Evolutionary conservation across 2,888 invertebrate genomes (phyloP), one percentile per base, ranked within the genome.

Genomic region (Myathropa florea): DNA sequence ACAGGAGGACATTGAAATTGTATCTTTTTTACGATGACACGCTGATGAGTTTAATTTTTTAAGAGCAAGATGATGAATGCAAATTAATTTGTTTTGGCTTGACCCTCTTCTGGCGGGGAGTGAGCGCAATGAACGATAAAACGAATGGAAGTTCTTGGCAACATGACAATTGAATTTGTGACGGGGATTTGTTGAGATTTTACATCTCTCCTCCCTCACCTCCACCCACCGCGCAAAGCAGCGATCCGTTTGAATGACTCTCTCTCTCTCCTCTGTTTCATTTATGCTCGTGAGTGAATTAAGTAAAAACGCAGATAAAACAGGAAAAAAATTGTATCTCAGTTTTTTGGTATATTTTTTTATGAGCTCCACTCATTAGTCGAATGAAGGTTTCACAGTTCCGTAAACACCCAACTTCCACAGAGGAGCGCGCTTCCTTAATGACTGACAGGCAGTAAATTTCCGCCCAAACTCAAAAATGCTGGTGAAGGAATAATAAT

Each of bases 11-110:
- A 72, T 79, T 68, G n/a, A 63, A 71, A 78, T 78, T 68, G 18
- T 60, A 57, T 71, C 76, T 67, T 24, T 76, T 67, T 76, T 68
- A 72, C 36, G 67, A 76, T 57, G 81, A 76, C 75, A 79, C 57
- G 65, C 60, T 76, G 65, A 76, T 63, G 71, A 61, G 30, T 70
- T 68, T 70, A 28, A 60, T n/a, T 67, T 55, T 30, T 68, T 26
- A 65, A 46, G 26, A 63, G 77, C 18, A 23, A 72, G 60, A 71
- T 83, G 79, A 83, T 83, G 73, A 75, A 83, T 83, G 72, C n/a
- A 67, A 78, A 78, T 72, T 78, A 83, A 83, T 83, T 78, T 78
- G 30, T 73, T 73, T 53, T 55, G 30, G 28, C 55, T 46, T 67
- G 55, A 59, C 26, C 33, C 55, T 53, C 46, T 46, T 18, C 18